Evolutionary conservation across 2,797 vertebrate species (phyloP).

Genomic region (Hybognathus amarus): DNA sequence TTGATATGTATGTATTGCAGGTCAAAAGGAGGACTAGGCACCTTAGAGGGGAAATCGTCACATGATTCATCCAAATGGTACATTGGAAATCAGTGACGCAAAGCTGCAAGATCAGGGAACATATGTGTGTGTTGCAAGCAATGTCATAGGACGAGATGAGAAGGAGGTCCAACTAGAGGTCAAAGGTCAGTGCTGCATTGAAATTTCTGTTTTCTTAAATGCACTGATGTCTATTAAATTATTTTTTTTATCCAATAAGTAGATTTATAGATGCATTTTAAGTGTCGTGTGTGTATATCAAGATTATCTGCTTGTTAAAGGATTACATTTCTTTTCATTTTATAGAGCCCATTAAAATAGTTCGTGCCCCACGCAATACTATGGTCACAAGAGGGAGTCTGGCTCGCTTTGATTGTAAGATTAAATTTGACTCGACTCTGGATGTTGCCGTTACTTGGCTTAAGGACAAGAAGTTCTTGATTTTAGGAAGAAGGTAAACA

Average conservation of each 20-base stretch:
- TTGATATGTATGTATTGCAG: slow-evolving; percentile 69
- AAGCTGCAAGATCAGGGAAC: slow-evolving; percentile 90
- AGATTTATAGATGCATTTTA: neutral
- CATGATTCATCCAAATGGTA: slow-evolving; percentile 87
- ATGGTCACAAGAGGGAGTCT: slow-evolving; percentile 83
- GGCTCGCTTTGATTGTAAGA: slow-evolving; percentile 85
- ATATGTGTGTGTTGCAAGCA: slow-evolving; percentile 91
- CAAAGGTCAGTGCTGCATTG: slow-evolving; percentile 84
- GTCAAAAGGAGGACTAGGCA: slow-evolving; percentile 95
- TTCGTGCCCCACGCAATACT: slow-evolving; percentile 85
- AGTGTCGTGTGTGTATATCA: neutral
- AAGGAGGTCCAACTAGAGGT: slow-evolving; percentile 91
- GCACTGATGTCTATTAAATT: neutral
- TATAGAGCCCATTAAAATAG: slow-evolving; percentile 88
- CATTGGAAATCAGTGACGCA: slow-evolving; percentile 87
- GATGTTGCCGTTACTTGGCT: slow-evolving; percentile 87
- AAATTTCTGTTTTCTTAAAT: neutral
- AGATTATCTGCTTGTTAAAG: neutral
- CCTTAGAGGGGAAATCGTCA: slow-evolving; percentile 90
- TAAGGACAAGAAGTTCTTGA: slow-evolving; percentile 83
- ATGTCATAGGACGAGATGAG: slow-evolving; percentile 91
- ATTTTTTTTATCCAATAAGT: neutral
- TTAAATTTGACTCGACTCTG: slow-evolving; percentile 85
- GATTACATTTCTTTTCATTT: neutral
- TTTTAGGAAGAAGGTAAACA: slow-evolving; percentile 86